These are phyloP conservation scores for Carpatolechia fugitivella DNA, from an alignment of 2,888 invertebrate species.

Conservation along the genomic window DNA sequence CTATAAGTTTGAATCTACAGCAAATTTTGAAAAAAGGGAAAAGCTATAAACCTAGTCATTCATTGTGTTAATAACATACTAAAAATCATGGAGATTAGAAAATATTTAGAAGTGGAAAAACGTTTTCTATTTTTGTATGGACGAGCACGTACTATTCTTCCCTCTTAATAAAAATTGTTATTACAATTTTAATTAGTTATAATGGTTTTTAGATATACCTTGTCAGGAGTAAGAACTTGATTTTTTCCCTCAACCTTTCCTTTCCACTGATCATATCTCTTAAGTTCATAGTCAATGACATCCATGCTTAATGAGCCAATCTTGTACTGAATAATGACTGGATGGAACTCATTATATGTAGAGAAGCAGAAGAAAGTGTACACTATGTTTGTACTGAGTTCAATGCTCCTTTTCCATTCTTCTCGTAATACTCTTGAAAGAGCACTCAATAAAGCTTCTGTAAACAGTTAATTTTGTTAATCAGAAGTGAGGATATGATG, in stretches of 20 bases:
- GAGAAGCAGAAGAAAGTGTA: conserved; percentile 99
- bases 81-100: too few species aligned
- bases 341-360: conserved; percentile 96
- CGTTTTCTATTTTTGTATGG: too few species aligned
- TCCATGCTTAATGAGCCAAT: conserved; percentile 98
- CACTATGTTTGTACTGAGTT: conserved; percentile 96
- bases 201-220: conserved; percentile 39
- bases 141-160: too few species aligned
- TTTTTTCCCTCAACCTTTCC: conserved; percentile 79
- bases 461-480: conserved; percentile 38
- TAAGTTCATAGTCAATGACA: conserved; percentile 96
- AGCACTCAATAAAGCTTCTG: conserved; percentile 96
- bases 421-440: conserved; percentile 96
- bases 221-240: conserved; percentile 64
- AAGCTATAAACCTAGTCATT: too few species aligned
- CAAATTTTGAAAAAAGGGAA: too few species aligned
- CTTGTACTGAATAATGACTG: conserved; percentile 96
- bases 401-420: conserved; percentile 98
- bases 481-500: too few species aligned
- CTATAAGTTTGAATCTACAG: too few species aligned
- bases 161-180: neutral
- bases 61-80: too few species aligned
- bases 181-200: neutral
- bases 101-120: too few species aligned
- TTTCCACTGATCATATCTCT: conserved; percentile 96